phyloP scores from a whole-genome alignment of 2,797 vertebrate species.

The Pseudochirops cupreus region DNA sequence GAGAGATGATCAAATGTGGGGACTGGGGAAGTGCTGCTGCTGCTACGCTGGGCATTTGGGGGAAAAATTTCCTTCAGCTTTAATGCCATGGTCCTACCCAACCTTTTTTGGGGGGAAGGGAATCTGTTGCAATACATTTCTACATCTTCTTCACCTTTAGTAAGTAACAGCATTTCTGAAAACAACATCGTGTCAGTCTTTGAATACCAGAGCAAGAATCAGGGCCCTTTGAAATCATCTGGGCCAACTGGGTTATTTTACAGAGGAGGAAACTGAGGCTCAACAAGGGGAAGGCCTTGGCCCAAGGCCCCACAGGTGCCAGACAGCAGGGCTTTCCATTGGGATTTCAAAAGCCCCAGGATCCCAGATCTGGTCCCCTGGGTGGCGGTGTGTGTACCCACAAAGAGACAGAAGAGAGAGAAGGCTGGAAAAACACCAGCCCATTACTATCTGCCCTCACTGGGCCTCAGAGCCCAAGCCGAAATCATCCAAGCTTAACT shows the following conservation, averaged over 20 bases:
- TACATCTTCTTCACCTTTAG: neutral
- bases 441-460: neutral
- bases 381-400: too few relatives aligned
- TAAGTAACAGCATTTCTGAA: neutral
- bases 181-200: neutral
- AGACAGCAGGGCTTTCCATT: neutral
- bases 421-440: neutral
- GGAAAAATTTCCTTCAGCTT: neutral
- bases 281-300: neutral
- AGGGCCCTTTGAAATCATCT: neutral
- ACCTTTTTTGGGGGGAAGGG: too few relatives aligned
- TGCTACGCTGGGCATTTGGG: neutral
- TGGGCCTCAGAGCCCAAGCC: neutral
- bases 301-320: neutral
- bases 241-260: neutral
- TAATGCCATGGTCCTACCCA: neutral
- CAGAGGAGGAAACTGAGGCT: neutral
- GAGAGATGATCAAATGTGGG: neutral
- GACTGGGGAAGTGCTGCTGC: neutral
- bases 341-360: too few relatives aligned
- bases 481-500: conserved; percentile 56
- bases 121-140: neutral
- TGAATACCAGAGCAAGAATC: neutral
- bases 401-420: neutral
- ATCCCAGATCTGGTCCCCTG: neutral